phyloP scores from a whole-genome alignment of 2,797 vertebrate genomes.

The Labeo calbasu region DNA sequence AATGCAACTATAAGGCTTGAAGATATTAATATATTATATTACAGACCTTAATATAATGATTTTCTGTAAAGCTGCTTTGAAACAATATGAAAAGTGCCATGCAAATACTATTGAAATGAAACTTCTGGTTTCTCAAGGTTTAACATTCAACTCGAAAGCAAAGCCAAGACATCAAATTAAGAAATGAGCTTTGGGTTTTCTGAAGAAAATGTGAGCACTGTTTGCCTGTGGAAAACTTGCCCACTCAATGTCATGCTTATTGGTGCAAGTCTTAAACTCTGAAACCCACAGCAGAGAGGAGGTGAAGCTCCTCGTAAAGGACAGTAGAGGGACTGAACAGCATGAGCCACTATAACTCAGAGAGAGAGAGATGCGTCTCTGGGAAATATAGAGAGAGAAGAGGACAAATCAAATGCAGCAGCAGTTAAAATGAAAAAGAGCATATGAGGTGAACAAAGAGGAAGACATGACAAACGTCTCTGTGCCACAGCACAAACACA shows the following conservation, averaged over 20 bases:
- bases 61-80: not conserved
- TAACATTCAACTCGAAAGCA: not conserved
- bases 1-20: not conserved
- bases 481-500: not conserved
- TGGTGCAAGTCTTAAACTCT: not conserved
- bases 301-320: too few species aligned
- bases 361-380: not conserved
- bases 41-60: not conserved
- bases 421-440: slow-evolving; percentile 28
- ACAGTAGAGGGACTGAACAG: too few species aligned
- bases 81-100: not conserved
- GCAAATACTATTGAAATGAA: not conserved
- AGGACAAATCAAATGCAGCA: slow-evolving; percentile 28
- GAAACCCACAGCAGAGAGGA: not conserved
- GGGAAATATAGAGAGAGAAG: slow-evolving; percentile 11
- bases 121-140: not conserved
- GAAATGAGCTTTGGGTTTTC: not conserved
- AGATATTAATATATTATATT: not conserved
- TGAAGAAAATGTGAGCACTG: not conserved
- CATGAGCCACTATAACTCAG: not conserved
- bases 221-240: not conserved
- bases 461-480: slow-evolving; percentile 6
- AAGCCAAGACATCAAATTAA: not conserved
- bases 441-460: slow-evolving; percentile 10
- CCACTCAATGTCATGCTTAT: not conserved